A percentile compares a stretch with the other conserved stretches of the same genome.
phyloP scores from a whole-genome alignment of 2,113 vertebrate genomes.

The Oostethus manadensis region DNA sequence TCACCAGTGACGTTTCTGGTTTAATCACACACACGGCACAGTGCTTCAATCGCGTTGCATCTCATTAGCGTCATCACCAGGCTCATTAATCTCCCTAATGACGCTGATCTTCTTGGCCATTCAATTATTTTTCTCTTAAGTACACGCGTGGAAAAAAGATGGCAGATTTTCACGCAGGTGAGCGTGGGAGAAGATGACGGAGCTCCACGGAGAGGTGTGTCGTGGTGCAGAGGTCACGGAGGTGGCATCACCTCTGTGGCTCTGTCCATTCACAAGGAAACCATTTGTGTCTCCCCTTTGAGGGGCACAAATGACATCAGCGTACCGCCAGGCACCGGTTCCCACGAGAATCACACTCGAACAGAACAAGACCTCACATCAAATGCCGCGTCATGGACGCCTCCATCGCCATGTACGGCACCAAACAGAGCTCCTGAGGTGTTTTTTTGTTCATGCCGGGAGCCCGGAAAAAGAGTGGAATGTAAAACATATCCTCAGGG shows the following conservation, averaged over 20 bases:
- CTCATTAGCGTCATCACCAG: constrained; percentile 72
- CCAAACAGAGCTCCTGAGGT: constrained; percentile 20
- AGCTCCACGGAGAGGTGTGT: no score
- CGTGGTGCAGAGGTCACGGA: no score
- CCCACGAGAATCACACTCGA: constrained; percentile 21
- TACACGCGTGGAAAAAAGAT: constrained; percentile 16
- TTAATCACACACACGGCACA: constrained; percentile 25
- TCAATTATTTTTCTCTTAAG: constrained; percentile 26
- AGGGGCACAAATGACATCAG: constrained; percentile 18
- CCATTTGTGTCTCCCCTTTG: neutral
- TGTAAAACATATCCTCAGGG: constrained; percentile 18
- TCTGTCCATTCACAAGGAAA: no score
- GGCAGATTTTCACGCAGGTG: neutral
- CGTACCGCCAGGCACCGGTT: neutral
- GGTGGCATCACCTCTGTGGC: no score
- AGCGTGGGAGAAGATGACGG: no score
- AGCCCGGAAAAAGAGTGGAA: constrained; percentile 23
- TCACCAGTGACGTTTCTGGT: constrained; percentile 27
- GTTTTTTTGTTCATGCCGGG: constrained; percentile 12
- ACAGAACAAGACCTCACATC: constrained; percentile 29
- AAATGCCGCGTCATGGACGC: constrained; percentile 32
- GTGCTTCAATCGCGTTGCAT: constrained; percentile 64
- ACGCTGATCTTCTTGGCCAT: constrained; percentile 60
- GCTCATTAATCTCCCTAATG: constrained; percentile 73
- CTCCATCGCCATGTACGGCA: constrained; percentile 28